Evolutionary conservation across 2,113 vertebrate genomes (phyloP).

Genomic region (Periophthalmus modestus): DNA sequence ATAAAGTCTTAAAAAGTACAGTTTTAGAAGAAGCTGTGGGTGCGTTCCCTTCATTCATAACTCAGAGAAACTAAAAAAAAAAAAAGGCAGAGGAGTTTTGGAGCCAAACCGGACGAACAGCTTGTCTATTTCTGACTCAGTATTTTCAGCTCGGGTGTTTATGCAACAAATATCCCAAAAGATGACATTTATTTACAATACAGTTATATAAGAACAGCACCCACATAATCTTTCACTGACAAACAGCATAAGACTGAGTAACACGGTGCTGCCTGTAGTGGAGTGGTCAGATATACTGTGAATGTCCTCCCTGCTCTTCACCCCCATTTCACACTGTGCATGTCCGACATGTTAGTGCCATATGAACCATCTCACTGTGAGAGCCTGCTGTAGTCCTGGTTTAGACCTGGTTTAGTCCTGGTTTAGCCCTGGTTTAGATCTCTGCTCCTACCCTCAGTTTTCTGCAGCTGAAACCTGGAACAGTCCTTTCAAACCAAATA

Average conservation of each 20-base stretch:
- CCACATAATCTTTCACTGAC: slow-evolving; percentile 8
- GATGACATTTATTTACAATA: slow-evolving; percentile 34
- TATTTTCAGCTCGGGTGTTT: slow-evolving; percentile 20
- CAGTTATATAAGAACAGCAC: slow-evolving; percentile 49
- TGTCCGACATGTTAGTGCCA: too few relatives aligned
- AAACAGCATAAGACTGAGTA: background rate
- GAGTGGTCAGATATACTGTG: background rate
- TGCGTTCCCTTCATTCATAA: slow-evolving; percentile 25
- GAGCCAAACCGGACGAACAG: slow-evolving; percentile 17
- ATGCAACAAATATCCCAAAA: slow-evolving; percentile 29
- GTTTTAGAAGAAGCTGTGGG: slow-evolving; percentile 40
- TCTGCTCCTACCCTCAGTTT: too few relatives aligned
- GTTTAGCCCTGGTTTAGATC: too few relatives aligned
- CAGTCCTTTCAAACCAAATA: too few relatives aligned
- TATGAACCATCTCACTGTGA: too few relatives aligned
- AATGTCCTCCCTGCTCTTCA: too few relatives aligned
- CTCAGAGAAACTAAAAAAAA: slow-evolving; percentile 18
- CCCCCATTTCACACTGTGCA: too few relatives aligned
- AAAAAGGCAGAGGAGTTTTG: slow-evolving; percentile 26
- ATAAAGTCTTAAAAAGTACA: slow-evolving; percentile 8
- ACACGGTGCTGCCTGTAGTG: background rate
- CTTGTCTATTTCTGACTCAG: slow-evolving; percentile 12
- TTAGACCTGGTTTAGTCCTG: too few relatives aligned
- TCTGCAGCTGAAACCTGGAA: too few relatives aligned
- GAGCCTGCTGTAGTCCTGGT: too few relatives aligned